A percentile compares a stretch with the other conserved stretches of the same genome.
Conservation (phyloP, 2,888 invertebrate genomes). For the Crepidodera aurea region DNA sequence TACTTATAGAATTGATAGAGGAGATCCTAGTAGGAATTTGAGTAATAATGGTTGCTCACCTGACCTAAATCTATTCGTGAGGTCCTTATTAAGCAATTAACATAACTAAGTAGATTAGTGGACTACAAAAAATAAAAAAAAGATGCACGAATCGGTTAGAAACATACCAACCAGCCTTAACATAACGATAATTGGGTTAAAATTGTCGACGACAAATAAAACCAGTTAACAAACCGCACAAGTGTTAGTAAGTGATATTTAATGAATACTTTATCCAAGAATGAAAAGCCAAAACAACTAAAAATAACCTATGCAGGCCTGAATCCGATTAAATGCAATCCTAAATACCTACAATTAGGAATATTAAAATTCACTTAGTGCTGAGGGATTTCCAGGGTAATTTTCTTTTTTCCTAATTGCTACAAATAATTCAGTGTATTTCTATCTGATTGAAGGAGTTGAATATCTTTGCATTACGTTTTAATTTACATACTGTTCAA, state of each 20-base stretch:
- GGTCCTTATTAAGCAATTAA: too few relatives aligned
- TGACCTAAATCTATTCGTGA: too few relatives aligned
- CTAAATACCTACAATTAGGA: slow-evolving; percentile 28
- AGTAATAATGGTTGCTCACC: too few relatives aligned
- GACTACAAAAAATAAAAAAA: too few relatives aligned
- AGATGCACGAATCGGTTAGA: too few relatives aligned
- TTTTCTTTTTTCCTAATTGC: slow-evolving; percentile 13
- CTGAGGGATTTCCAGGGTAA: background rate
- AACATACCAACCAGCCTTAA: background rate
- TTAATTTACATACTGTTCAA: too few relatives aligned
- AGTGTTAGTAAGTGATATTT: slow-evolving; percentile 31
- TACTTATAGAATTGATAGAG: too few relatives aligned
- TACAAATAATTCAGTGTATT: background rate
- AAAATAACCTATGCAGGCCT: slow-evolving; percentile 19
- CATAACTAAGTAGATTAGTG: too few relatives aligned
- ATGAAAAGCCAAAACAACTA: slow-evolving; percentile 24
- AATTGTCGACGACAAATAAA: slow-evolving; percentile 29
- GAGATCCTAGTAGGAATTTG: too few relatives aligned
- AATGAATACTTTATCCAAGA: slow-evolving; percentile 30
- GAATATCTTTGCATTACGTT: too few relatives aligned
- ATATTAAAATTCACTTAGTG: slow-evolving; percentile 30
- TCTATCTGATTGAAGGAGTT: background rate
- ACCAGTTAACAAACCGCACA: slow-evolving; percentile 25
- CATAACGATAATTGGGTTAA: slow-evolving; percentile 23
- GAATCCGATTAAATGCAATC: slow-evolving; percentile 18